A percentile compares a stretch with the other conserved stretches of the same genome.
Evolutionary conservation across 2,888 invertebrate species (phyloP).

Genomic region (Gymnocheta viridis): DNA sequence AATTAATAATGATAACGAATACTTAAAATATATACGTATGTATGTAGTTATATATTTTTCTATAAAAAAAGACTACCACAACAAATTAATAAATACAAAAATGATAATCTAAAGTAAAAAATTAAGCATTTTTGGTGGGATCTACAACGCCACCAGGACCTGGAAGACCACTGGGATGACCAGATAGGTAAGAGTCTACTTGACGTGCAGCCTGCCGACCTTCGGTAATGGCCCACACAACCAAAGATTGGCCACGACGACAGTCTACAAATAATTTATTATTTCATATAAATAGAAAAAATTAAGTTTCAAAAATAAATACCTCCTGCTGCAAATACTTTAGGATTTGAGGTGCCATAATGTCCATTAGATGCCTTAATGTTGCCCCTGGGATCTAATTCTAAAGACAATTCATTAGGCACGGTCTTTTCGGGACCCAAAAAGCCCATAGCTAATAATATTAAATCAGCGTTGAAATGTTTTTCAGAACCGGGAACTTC

Average conservation of each 20-base stretch:
- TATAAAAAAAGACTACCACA: constrained; percentile 52
- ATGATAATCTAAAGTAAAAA: constrained; percentile 9
- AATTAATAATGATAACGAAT: constrained; percentile 1
- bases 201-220: constrained; percentile 98
- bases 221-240: constrained; percentile 99
- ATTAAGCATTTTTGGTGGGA: constrained; percentile 75
- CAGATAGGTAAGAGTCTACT: constrained; percentile 92
- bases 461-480: constrained; percentile 93
- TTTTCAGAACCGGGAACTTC: constrained; percentile 91
- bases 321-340: constrained; percentile 98
- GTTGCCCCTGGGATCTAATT: constrained; percentile 95
- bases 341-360: constrained; percentile 90
- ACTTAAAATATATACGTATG: constrained; percentile 1
- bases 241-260: constrained; percentile 98
- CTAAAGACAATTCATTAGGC: constrained; percentile 90
- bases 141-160: constrained; percentile 94
- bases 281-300: background rate
- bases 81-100: constrained; percentile 2
- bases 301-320: constrained; percentile 67
- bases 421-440: constrained; percentile 96
- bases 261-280: constrained; percentile 87
- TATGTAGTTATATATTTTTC: constrained; percentile 13
- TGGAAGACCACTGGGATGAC: constrained; percentile 89
- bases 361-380: constrained; percentile 90
- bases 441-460: constrained; percentile 99